These are phyloP conservation scores for Magallana gigas DNA, from an alignment of 1,140 invertebrate species.

Conservation along the genomic window DNA sequence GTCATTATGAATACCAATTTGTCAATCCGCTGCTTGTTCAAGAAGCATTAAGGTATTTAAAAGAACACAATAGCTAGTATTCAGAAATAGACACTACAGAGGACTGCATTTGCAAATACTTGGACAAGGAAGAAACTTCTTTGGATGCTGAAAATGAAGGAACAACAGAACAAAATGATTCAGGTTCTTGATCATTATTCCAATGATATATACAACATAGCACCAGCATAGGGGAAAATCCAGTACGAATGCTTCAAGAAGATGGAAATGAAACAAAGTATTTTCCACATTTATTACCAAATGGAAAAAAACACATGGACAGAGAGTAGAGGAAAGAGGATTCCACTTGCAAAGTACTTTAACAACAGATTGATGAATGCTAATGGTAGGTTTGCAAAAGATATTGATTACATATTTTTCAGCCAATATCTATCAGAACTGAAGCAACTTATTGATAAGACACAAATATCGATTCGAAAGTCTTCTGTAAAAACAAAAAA, in stretches of 20 bases:
- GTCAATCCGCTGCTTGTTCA: background rate
- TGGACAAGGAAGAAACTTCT: background rate
- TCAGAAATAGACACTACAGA: no score
- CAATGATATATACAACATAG: slow-evolving; percentile 47
- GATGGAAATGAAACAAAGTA: slow-evolving; percentile 42
- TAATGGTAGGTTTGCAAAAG: background rate
- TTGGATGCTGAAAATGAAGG: background rate
- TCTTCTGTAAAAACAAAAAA: background rate
- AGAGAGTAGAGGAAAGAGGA: slow-evolving; percentile 16
- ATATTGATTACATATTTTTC: slow-evolving; percentile 27
- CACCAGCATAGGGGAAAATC: slow-evolving; percentile 35
- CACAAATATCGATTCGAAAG: slow-evolving; percentile 40
- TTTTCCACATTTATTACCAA: slow-evolving; percentile 35
- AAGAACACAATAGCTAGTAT: no score
- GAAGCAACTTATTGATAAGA: slow-evolving; percentile 5
- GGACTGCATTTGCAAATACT: background rate
- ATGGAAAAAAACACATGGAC: slow-evolving; percentile 36
- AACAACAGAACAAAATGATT: slow-evolving; percentile 15
- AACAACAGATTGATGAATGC: slow-evolving; percentile 33
- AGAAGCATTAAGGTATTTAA: no score
- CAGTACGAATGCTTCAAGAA: slow-evolving; percentile 40
- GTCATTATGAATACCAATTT: slow-evolving; percentile 41
- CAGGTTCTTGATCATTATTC: slow-evolving; percentile 39
- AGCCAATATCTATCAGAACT: slow-evolving; percentile 30
- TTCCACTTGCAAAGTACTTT: slow-evolving; percentile 43